Conservation (phyloP, 2,888 invertebrate species). For the Tenthredo mesomela region DNA sequence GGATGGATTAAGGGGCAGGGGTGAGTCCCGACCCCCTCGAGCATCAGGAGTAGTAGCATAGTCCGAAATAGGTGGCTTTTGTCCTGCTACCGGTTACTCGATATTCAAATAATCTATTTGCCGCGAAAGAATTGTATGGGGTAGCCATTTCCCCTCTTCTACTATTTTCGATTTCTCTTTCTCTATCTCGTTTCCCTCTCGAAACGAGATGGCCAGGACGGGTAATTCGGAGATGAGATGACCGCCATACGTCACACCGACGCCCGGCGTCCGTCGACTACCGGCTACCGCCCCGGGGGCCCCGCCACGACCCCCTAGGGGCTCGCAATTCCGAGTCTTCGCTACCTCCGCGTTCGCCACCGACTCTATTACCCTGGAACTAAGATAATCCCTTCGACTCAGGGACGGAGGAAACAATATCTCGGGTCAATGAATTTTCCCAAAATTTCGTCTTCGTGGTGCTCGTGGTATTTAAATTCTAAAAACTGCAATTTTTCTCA, state of each 20-base stretch:
- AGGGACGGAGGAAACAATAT: too few relatives aligned
- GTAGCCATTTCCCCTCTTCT: background rate
- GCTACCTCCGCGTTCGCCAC: constrained; percentile 48
- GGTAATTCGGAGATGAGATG: constrained; percentile 72
- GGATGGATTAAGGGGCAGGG: constrained; percentile 14
- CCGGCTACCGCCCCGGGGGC: constrained; percentile 56
- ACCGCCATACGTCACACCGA: constrained; percentile 73
- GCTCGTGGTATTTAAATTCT: background rate
- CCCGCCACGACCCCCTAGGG: constrained; percentile 73
- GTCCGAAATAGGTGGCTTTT: constrained; percentile 35
- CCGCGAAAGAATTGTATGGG: background rate
- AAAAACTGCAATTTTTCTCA: background rate
- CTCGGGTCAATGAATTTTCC: background rate
- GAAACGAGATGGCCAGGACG: constrained; percentile 60
- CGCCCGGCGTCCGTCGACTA: constrained; percentile 53
- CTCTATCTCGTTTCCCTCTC: background rate
- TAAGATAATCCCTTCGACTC: constrained; percentile 35
- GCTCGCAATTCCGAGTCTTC: constrained; percentile 68
- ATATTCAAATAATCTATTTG: constrained; percentile 50
- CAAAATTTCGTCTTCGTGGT: background rate
- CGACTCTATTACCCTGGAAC: constrained; percentile 48
- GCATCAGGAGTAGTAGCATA: background rate
- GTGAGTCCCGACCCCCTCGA: background rate
- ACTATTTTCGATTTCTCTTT: background rate
- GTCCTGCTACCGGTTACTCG: constrained; percentile 32